Base-by-base conservation (phyloP, 2,797 vertebrate genomes). In the Platyrinchus mystaceus region DNA sequence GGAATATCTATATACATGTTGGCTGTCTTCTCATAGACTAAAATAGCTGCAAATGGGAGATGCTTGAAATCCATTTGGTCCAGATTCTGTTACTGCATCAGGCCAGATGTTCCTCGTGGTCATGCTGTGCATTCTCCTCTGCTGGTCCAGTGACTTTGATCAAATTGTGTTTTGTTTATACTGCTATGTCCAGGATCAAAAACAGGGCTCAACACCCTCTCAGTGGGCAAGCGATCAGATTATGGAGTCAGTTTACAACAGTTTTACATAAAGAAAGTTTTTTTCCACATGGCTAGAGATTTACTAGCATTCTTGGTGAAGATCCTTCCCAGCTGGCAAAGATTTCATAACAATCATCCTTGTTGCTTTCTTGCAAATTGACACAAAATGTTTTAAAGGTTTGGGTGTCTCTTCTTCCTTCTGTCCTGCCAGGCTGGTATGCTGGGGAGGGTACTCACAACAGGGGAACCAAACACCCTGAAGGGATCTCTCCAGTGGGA, bases 251-350 rank as follows among this genome's bases (percentile, higher is more conserved):
- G 34, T 90, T 90, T 68, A 80, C 50, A 21, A 55, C 18, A n/a
- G 49, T 70, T 89, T 76, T 46, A 37, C 12, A 14, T 62, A 53
- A 76, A 28, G 12, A 6, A 74, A 71, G 20, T 18, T 58, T 74
- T 80, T 73, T 66, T 50, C 58, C 36, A 22, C 32, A 3, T 23
- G 50, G 22, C 50, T 88, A 23, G 49, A 84, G 41, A 63, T 76
- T 77, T 77, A 53, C 24, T 60, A 19, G 44, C 70, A 34, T 50
- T 83, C 60, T 68, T 75, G 52, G 53, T 64, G 82, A 82, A 79
- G 78, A 85, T 49, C 34, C 90, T 93, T 92, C 34, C 56, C 49
- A 78, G 59, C 41, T 83, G 75, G 84, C 60, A 93, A 62, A 80
- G 70, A 93, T 60, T 89, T 84, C 23, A 9, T 52, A 64, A 59